Evolutionary conservation across 2,888 invertebrate species (phyloP).

Genomic region (Tiliacea citrago): DNA sequence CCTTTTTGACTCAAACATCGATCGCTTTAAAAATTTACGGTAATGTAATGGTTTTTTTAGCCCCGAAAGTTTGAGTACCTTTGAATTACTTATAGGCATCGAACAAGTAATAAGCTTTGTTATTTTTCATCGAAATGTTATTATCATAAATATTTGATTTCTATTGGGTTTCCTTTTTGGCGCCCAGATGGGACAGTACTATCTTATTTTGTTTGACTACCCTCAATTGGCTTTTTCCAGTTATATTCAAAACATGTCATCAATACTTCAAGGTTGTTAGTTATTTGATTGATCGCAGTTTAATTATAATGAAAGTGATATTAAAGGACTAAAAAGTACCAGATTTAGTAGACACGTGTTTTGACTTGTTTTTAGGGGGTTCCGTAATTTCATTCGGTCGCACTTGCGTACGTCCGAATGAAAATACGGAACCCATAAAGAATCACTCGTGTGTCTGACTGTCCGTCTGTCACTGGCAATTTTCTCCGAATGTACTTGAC

Average conservation of each 20-base stretch:
- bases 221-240: not conserved
- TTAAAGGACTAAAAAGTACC: not conserved
- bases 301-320: not conserved
- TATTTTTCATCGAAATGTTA: not conserved
- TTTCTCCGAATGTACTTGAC: too few species aligned
- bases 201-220: not conserved
- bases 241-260: not conserved
- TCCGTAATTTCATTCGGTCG: too few species aligned
- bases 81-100: constrained; percentile 28
- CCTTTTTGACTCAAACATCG: constrained; percentile 16
- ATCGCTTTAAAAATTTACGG: constrained; percentile 45
- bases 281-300: constrained; percentile 1
- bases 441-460: too few species aligned
- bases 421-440: too few species aligned
- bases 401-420: too few species aligned
- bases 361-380: not conserved
- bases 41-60: constrained; percentile 25
- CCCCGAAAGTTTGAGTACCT: not conserved
- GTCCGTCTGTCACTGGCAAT: too few species aligned
- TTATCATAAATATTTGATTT: not conserved
- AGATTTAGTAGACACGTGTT: not conserved
- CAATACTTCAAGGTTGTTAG: not conserved
- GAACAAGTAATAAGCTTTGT: constrained; percentile 1
- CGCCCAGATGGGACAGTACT: constrained; percentile 36
- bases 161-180: constrained; percentile 23